These are phyloP conservation scores for Caenorhabditis sp. DNA, from an alignment of 2,888 invertebrate species.

Conservation along the genomic window DNA sequence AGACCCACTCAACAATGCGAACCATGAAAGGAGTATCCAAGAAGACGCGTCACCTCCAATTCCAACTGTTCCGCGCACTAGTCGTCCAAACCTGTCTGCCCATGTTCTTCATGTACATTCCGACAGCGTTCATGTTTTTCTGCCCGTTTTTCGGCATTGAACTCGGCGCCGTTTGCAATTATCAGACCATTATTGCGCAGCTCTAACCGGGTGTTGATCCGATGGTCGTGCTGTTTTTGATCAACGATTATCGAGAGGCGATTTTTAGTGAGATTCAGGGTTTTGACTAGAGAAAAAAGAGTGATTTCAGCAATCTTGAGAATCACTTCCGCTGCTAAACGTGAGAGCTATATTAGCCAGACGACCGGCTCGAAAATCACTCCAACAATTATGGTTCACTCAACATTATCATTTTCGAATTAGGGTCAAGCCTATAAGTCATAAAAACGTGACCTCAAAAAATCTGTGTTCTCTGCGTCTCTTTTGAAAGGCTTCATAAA, in stretches of 20 bases:
- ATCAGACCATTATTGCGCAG: constrained; percentile 12
- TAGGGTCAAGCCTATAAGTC: too few relatives aligned
- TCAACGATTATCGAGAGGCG: constrained; percentile 13
- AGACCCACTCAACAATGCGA: background rate
- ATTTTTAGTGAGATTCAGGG: background rate
- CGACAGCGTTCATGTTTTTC: constrained; percentile 8
- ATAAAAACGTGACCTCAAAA: too few relatives aligned
- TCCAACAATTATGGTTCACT: too few relatives aligned
- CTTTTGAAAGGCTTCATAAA: too few relatives aligned
- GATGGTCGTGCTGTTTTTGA: constrained; percentile 18
- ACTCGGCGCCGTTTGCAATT: constrained; percentile 13
- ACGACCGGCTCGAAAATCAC: too few relatives aligned
- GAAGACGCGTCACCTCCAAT: constrained; percentile 16
- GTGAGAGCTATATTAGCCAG: too few relatives aligned
- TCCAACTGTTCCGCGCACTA: constrained; percentile 15
- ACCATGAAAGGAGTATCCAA: background rate
- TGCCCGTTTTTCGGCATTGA: constrained; percentile 15
- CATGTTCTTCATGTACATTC: constrained; percentile 15
- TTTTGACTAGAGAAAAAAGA: too few relatives aligned
- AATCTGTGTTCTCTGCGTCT: too few relatives aligned
- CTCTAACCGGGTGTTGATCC: constrained; percentile 23
- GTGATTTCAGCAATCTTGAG: too few relatives aligned
- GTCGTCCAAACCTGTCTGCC: constrained; percentile 22
- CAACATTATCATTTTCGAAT: too few relatives aligned
- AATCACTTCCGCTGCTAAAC: too few relatives aligned